These are phyloP conservation scores for Progne subis DNA, from an alignment of 2,113 vertebrate genomes.

Conservation along the genomic window DNA sequence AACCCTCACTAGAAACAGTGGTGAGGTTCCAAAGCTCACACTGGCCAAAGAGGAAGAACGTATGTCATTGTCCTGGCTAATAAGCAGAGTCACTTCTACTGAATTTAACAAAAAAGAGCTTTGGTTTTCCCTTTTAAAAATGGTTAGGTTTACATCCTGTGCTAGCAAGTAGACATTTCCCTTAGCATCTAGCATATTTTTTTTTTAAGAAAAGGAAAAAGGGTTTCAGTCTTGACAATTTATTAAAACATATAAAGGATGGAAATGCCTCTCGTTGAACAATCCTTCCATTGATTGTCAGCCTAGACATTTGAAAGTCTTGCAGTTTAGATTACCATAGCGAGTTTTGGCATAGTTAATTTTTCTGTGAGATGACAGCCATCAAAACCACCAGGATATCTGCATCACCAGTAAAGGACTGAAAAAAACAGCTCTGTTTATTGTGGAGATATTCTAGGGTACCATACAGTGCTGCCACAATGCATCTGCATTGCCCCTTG, in stretches of 20 bases:
- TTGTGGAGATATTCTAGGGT: neutral
- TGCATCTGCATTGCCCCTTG: neutral
- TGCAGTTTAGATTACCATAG: neutral
- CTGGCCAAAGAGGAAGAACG: neutral
- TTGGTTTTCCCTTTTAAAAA: neutral
- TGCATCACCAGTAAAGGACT: neutral
- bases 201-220: neutral
- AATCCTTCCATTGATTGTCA: neutral
- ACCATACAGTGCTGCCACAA: neutral
- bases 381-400: neutral
- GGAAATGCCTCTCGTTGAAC: neutral
- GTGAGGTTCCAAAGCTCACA: neutral
- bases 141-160: neutral
- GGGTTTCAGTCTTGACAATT: neutral
- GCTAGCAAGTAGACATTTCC: neutral
- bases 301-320: neutral
- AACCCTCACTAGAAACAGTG: neutral
- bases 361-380: neutral
- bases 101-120: neutral
- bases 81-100: neutral
- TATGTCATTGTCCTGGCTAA: neutral
- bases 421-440: neutral
- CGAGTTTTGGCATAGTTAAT: neutral
- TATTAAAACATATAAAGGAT: neutral
- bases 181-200: neutral